Conservation (phyloP, 2,113 vertebrate species). For the Tragelaphus imberbis region DNA sequence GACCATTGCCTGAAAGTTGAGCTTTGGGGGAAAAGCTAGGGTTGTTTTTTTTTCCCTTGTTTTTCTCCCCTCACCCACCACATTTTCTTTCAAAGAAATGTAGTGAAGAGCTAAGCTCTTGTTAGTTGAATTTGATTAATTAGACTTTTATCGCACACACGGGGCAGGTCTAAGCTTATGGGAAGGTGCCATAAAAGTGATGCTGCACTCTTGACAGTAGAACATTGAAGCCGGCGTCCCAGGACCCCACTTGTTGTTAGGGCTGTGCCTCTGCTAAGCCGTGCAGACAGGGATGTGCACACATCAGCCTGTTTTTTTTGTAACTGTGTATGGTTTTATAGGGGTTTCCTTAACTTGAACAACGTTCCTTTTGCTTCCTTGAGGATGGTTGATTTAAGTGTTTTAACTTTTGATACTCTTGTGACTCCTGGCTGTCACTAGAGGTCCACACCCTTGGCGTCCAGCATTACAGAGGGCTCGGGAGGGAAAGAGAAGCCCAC, state of each 20-base stretch:
- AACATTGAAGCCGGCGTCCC: not conserved
- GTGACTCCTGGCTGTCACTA: not conserved
- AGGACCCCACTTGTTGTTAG: not conserved
- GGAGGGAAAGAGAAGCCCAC: not conserved
- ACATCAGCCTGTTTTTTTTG: not conserved
- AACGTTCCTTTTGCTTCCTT: not conserved
- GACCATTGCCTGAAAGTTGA: not conserved
- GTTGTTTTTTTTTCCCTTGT: not conserved
- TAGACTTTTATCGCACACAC: not conserved
- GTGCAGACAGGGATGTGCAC: not conserved
- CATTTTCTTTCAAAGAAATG: not conserved
- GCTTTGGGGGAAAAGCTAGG: not conserved
- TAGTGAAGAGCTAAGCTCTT: not conserved
- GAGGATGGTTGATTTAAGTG: not conserved
- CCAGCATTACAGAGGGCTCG: not conserved
- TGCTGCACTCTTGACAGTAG: not conserved
- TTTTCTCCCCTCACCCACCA: not conserved
- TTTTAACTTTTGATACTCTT: not conserved
- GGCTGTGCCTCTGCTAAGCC: not conserved
- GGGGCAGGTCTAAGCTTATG: not conserved
- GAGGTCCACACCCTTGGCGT: not conserved
- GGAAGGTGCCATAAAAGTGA: not conserved
- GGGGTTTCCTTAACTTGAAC: not conserved
- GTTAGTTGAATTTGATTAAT: conserved; percentile 9
- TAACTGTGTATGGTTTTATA: not conserved